These are phyloP conservation scores for Nothura maculosa DNA, from an alignment of 2,797 vertebrate species.

Conservation along the genomic window DNA sequence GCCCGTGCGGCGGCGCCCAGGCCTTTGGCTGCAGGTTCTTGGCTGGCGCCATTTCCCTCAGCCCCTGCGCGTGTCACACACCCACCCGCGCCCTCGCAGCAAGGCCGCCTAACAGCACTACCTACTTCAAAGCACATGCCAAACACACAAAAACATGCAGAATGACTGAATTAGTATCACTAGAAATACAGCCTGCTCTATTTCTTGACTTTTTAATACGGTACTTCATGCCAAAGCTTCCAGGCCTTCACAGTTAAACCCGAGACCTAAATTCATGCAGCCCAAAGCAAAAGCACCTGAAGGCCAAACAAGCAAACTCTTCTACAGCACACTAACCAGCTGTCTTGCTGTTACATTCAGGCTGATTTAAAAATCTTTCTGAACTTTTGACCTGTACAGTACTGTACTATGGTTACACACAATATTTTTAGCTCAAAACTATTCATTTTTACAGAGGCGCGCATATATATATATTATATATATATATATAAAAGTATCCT, in stretches of 20 bases:
- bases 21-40: background rate
- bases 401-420: background rate
- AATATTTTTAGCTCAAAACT: background rate
- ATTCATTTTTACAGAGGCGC: background rate
- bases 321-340: background rate
- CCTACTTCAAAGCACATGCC: background rate
- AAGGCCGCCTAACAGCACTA: background rate
- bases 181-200: background rate
- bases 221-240: accelerated
- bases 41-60: background rate
- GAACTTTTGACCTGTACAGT: no score
- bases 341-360: background rate
- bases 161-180: conserved; percentile 7
- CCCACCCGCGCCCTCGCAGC: background rate
- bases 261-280: background rate
- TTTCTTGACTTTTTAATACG: background rate
- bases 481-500: background rate
- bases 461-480: no score
- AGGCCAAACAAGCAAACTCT: accelerated
- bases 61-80: background rate
- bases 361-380: background rate
- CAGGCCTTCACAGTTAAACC: background rate
- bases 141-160: background rate
- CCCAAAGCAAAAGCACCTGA: background rate
- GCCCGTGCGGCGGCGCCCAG: background rate